Base-by-base conservation (phyloP, 2,113 vertebrate genomes). In the Myotis brandtii region DNA sequence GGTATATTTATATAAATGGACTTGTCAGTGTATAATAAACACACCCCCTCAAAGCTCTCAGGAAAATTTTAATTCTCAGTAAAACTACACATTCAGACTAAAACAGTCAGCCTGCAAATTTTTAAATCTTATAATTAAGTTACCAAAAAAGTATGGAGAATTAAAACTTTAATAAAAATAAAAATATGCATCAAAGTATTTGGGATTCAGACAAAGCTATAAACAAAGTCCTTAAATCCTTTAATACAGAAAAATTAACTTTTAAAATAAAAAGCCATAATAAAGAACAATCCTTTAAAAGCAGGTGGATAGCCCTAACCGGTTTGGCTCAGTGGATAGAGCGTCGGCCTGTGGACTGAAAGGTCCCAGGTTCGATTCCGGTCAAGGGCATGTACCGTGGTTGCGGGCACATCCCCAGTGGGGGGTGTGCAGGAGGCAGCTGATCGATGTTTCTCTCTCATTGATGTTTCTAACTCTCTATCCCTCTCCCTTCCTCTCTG, bases 151-250 rank as follows among this genome's bases (percentile, higher is more conserved):
- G 56, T 54, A 62, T 17, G 30, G 20, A 73, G 46, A 93, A 95
- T 91, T 40, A 80, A 96, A 82, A 83, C 23, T 62, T 50, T 52
- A 89, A 73, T 81, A 56, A 67, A 82, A 83, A 67, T 56, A 21
- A 79, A 93, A 76, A 76, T 52, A 79, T 37, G 37, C 37, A 87
- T 83, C 34, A 83, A 89, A 93, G 40, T 72, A 86, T 90, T 86
- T 93, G 37, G 27, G 50, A 90, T 72, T 95, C 75, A 56, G 56
- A 34, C 37, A 82, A 93, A 75, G 12, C 37, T 91, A 20, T 75
- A 81, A 73, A 81, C 30, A 86, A 80, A 73, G 25, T 11, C 27
- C 72, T 76, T 91, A 91, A 86, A 56, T 69, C 1, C 67, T 54
- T 87, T 77, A 70, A 52, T 64, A 56, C 52, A 91, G 32, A 91